phyloP scores from a whole-genome alignment of 2,113 vertebrate genomes.

The Puntigrus tetrazona region DNA sequence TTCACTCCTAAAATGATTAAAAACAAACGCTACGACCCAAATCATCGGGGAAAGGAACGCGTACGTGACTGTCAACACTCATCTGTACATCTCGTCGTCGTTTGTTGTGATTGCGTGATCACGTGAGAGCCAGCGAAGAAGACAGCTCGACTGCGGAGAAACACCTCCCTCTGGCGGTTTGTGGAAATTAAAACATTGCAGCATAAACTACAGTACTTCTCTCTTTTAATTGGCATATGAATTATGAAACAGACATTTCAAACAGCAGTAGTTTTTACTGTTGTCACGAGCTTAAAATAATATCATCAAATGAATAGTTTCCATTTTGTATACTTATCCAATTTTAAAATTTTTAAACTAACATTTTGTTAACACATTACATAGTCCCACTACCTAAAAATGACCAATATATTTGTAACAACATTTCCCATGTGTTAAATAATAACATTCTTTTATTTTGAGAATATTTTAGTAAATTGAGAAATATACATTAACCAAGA shows the following conservation, averaged over 20 bases:
- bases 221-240: background rate
- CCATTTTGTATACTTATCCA: background rate
- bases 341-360: too few relatives aligned
- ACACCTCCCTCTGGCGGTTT: conserved; percentile 19
- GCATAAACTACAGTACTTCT: background rate
- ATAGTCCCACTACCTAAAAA: background rate
- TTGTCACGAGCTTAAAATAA: background rate
- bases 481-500: background rate
- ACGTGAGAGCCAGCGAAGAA: background rate
- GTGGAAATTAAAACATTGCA: background rate
- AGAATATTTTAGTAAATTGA: background rate
- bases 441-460: background rate
- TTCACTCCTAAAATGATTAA: background rate
- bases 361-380: background rate
- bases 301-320: background rate
- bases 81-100: background rate
- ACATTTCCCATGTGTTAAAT: background rate
- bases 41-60: background rate
- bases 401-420: background rate
- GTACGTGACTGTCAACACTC: conserved; percentile 22
- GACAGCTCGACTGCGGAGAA: background rate
- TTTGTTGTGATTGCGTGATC: conserved; percentile 42
- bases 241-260: background rate
- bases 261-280: background rate
- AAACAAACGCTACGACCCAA: background rate